Evolutionary conservation across 2,797 vertebrate species (phyloP).

Genomic region (Sebastes umbrosus): DNA sequence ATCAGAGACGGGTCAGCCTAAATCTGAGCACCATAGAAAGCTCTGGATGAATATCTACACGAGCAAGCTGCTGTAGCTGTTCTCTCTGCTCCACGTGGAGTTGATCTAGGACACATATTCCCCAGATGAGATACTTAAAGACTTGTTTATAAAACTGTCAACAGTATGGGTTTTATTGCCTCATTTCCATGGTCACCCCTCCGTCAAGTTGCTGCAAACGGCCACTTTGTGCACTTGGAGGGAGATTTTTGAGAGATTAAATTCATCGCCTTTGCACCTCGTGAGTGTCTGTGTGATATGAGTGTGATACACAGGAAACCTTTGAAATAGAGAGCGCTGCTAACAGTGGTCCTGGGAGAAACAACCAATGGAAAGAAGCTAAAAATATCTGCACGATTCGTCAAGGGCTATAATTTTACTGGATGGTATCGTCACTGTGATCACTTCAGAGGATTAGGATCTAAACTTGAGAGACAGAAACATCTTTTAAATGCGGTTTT

Average conservation of each 20-base stretch:
- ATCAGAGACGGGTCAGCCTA: slow-evolving; percentile 42
- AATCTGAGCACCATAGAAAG: slow-evolving; percentile 37
- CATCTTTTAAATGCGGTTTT: background rate
- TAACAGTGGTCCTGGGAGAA: slow-evolving; percentile 15
- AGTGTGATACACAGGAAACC: slow-evolving; percentile 17
- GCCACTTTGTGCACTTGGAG: background rate
- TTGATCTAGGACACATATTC: slow-evolving; percentile 35
- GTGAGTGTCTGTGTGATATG: slow-evolving; percentile 1
- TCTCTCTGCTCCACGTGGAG: background rate
- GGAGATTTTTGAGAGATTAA: background rate
- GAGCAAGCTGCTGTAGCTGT: background rate
- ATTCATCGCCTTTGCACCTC: background rate
- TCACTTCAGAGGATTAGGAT: background rate
- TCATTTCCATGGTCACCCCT: slow-evolving; percentile 22
- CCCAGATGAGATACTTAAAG: slow-evolving; percentile 25
- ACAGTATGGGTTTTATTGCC: slow-evolving; percentile 32
- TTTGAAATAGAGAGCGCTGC: slow-evolving; percentile 11
- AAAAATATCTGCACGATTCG: slow-evolving; percentile 37
- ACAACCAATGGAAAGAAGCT: slow-evolving; percentile 18
- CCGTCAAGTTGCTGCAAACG: background rate
- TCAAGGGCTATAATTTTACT: slow-evolving; percentile 9
- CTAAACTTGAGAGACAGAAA: background rate
- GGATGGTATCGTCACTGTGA: background rate
- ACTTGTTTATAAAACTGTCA: slow-evolving; percentile 45
- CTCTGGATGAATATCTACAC: background rate